A percentile compares a stretch with the other conserved stretches of the same genome.
These are phyloP conservation scores for Icerya purchasi DNA, from an alignment of 2,888 invertebrate genomes.

Conservation along the genomic window DNA sequence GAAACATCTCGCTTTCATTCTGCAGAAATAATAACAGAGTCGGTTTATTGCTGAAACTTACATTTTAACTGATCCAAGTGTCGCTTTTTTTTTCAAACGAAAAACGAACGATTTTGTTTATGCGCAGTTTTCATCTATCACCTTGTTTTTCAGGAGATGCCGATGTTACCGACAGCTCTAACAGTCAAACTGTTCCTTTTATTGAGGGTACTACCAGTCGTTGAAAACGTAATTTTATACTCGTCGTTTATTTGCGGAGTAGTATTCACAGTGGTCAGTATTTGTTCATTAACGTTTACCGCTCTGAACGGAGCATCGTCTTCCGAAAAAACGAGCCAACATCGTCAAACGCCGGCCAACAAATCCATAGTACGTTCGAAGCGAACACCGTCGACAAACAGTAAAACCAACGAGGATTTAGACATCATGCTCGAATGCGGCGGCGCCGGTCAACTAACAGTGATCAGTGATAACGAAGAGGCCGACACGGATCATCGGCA, in stretches of 20 bases:
- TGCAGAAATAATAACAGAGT: too few relatives aligned
- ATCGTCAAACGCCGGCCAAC: slow-evolving; percentile 12
- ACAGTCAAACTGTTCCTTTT: slow-evolving; percentile 46
- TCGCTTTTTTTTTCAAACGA: too few relatives aligned
- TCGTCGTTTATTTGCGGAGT: slow-evolving; percentile 30
- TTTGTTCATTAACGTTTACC: slow-evolving; percentile 18
- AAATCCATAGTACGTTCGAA: slow-evolving; percentile 7
- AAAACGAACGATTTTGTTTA: too few relatives aligned
- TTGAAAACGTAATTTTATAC: slow-evolving; percentile 36
- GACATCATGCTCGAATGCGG: not conserved
- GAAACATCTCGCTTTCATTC: too few relatives aligned
- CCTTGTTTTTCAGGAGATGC: slow-evolving; percentile 39
- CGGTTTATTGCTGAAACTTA: too few relatives aligned
- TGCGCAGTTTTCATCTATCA: not conserved
- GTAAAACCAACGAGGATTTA: not conserved
- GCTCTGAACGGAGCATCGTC: slow-evolving; percentile 9
- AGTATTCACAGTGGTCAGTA: slow-evolving; percentile 27
- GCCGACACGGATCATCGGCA: slow-evolving; percentile 1
- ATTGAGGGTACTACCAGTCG: slow-evolving; percentile 43
- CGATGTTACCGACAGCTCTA: slow-evolving; percentile 37
- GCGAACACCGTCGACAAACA: not conserved
- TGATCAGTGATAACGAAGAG: slow-evolving; percentile 8
- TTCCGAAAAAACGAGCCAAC: too few relatives aligned
- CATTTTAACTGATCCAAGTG: too few relatives aligned
- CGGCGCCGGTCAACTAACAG: too few relatives aligned